These are phyloP conservation scores for Cremastinae sp. DNA, from an alignment of 2,888 invertebrate genomes.

Conservation along the genomic window DNA sequence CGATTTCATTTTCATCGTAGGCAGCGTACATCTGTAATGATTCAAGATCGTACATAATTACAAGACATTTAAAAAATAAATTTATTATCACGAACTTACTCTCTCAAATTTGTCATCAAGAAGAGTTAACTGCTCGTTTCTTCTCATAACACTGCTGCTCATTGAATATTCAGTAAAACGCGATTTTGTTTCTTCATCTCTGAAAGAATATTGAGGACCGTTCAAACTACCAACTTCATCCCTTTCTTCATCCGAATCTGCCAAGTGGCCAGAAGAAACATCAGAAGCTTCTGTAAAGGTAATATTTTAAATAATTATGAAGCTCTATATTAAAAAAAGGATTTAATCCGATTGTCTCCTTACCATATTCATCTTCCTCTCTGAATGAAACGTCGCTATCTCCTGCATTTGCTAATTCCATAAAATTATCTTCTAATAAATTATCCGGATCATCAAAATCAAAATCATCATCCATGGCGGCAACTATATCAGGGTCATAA, in stretches of 20 bases:
- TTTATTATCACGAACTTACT: constrained; percentile 79
- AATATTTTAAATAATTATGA: constrained; percentile 4
- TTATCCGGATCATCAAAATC: constrained; percentile 92
- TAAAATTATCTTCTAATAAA: constrained; percentile 95
- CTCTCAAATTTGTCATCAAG: constrained; percentile 95
- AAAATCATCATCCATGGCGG: constrained; percentile 96
- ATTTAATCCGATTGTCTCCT: constrained; percentile 7
- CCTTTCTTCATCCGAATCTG: constrained; percentile 74
- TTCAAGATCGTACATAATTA: constrained; percentile 45
- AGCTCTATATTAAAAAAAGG: too few species aligned
- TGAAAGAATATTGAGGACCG: constrained; percentile 80
- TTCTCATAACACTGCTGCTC: constrained; percentile 92
- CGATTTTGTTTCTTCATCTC: constrained; percentile 90
- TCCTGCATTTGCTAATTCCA: constrained; percentile 88
- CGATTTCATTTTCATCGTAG: constrained; percentile 94
- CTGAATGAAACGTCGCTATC: constrained; percentile 76
- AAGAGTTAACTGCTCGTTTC: constrained; percentile 90
- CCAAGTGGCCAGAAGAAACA: constrained; percentile 69
- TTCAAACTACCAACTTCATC: constrained; percentile 81
- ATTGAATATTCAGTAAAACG: constrained; percentile 96
- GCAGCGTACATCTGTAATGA: constrained; percentile 85
- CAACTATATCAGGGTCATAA: constrained; percentile 95
- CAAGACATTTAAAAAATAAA: background rate
- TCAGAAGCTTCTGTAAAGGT: constrained; percentile 72
- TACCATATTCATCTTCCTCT: constrained; percentile 75